These are phyloP conservation scores for Agriopis leucophaearia DNA, from an alignment of 2,888 invertebrate species.

Conservation along the genomic window DNA sequence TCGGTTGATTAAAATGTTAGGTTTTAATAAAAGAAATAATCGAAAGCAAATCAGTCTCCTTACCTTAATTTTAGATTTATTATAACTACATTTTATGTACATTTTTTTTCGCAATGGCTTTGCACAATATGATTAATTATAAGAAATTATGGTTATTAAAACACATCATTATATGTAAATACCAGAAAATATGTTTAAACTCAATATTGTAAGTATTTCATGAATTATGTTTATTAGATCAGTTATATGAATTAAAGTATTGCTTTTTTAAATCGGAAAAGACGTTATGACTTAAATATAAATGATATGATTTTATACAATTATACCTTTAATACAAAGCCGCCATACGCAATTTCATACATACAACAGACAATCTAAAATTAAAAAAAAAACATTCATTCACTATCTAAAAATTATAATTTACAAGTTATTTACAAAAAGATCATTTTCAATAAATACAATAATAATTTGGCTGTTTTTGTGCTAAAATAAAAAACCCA, in stretches of 20 bases:
- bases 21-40: conserved; percentile 56
- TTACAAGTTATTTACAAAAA: conserved; percentile 80
- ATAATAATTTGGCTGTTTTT: conserved; percentile 75
- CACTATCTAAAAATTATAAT: conserved; percentile 79
- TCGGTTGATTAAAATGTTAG: conserved; percentile 59
- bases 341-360: conserved; percentile 45
- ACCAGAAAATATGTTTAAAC: not conserved
- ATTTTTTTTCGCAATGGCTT: conserved; percentile 55
- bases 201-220: not conserved
- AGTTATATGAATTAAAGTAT: conserved; percentile 11
- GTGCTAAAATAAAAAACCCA: conserved; percentile 42
- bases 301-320: conserved; percentile 38
- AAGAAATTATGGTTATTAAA: conserved; percentile 15
- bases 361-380: conserved; percentile 53
- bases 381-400: conserved; percentile 65
- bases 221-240: not conserved
- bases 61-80: conserved; percentile 72
- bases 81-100: conserved; percentile 76
- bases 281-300: conserved; percentile 15
- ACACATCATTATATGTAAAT: conserved; percentile 8
- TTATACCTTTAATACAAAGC: conserved; percentile 40
- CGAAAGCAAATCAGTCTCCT: conserved; percentile 83
- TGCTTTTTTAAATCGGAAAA: not conserved
- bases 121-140: not conserved
- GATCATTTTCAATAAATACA: conserved; percentile 77